Conservation (phyloP, 1,140 invertebrate genomes). For the Penaeus japonicus region DNA sequence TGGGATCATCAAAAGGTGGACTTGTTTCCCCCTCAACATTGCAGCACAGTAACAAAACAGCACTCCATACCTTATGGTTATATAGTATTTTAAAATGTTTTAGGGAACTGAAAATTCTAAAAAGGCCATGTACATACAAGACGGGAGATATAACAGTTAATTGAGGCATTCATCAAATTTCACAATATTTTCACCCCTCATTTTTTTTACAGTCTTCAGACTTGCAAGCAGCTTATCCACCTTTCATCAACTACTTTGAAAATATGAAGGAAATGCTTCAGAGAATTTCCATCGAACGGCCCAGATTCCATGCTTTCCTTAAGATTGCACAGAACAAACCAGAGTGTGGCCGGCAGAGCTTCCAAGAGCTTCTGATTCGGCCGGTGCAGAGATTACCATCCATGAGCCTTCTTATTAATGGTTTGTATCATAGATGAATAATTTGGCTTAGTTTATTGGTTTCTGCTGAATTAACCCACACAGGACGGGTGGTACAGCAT, state of each 20-base stretch:
- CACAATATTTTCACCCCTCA: too few species aligned
- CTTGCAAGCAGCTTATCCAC: conserved; percentile 80
- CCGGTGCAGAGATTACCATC: conserved; percentile 96
- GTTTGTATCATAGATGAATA: conserved; percentile 67
- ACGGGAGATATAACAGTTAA: too few species aligned
- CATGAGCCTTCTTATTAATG: conserved; percentile 90
- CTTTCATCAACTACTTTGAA: conserved; percentile 98
- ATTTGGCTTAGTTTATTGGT: too few species aligned
- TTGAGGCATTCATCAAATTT: background rate
- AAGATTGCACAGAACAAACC: conserved; percentile 84
- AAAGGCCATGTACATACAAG: background rate
- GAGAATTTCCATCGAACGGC: conserved; percentile 89
- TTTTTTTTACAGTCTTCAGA: conserved; percentile 49
- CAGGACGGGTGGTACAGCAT: too few species aligned
- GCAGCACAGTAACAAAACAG: too few species aligned
- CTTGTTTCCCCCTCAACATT: too few species aligned
- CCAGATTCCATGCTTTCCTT: conserved; percentile 96
- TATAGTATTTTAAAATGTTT: too few species aligned
- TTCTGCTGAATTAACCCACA: too few species aligned
- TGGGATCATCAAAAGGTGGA: too few species aligned
- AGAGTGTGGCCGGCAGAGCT: conserved; percentile 92
- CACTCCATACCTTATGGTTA: too few species aligned
- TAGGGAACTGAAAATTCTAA: too few species aligned
- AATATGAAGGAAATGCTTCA: conserved; percentile 92
- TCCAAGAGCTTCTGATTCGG: conserved; percentile 93